These are phyloP conservation scores for Poecilia velifera DNA, from an alignment of 2,797 vertebrate genomes.

Conservation along the genomic window DNA sequence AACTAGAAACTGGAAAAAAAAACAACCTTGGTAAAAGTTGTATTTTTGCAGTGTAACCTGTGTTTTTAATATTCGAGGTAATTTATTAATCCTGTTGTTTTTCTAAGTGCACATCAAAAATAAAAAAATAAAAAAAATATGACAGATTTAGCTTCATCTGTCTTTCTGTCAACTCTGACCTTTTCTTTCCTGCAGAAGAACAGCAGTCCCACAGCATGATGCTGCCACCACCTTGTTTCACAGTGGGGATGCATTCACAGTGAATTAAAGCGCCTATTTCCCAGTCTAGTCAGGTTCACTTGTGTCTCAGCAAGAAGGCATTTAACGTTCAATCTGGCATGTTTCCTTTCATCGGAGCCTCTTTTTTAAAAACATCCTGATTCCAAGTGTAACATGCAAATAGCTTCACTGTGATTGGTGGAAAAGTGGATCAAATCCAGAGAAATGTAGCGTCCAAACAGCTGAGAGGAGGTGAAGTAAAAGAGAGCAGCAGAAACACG, in stretches of 20 bases:
- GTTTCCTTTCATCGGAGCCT: background rate
- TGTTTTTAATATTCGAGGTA: background rate
- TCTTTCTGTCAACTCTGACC: background rate
- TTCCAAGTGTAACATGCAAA: background rate
- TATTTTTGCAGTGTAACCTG: background rate
- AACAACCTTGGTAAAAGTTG: too few relatives aligned
- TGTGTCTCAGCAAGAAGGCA: too few relatives aligned
- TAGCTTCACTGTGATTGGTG: background rate
- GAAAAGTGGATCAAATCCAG: background rate
- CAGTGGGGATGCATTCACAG: background rate
- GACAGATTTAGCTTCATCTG: background rate
- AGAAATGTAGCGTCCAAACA: background rate
- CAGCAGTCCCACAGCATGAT: background rate
- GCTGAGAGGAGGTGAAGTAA: conserved; percentile 33
- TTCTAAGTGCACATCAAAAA: background rate
- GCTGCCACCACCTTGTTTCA: background rate
- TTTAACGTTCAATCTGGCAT: background rate
- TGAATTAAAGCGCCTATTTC: background rate
- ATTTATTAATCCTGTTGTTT: background rate
- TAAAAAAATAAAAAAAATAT: background rate
- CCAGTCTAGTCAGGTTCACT: background rate
- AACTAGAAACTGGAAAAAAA: too few relatives aligned
- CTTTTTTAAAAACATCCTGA: background rate
- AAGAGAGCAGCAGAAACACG: conserved; percentile 47
- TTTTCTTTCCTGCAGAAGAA: background rate